Percentiles rank a stretch among this genome's conserved stretches.
These are phyloP conservation scores for Capitella teleta DNA, from an alignment of 1,140 invertebrate species.

Conservation along the genomic window DNA sequence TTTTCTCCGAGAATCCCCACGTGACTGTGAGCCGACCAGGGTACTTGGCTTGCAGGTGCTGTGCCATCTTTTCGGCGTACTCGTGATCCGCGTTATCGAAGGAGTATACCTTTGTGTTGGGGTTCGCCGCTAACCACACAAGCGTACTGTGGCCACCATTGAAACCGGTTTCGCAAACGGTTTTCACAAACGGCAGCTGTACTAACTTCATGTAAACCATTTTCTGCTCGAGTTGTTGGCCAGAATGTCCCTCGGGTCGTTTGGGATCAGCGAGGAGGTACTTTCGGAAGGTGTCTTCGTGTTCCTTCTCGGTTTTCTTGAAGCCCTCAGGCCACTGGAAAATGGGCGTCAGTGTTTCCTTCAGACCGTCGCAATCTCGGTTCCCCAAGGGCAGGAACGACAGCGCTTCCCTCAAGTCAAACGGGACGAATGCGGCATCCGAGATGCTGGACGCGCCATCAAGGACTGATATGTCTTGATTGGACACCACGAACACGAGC, in stretches of 20 bases:
- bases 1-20: not conserved
- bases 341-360: too few species aligned
- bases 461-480: too few species aligned
- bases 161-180: constrained; percentile 3
- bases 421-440: too few species aligned
- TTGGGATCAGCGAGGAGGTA: not conserved
- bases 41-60: not conserved
- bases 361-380: too few species aligned
- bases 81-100: not conserved
- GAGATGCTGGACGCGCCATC: too few species aligned
- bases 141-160: constrained; percentile 2
- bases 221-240: not conserved
- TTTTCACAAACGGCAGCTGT: not conserved
- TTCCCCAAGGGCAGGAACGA: too few species aligned
- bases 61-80: not conserved
- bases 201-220: not conserved
- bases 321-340: too few species aligned
- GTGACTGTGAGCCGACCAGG: not conserved
- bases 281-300: too few species aligned
- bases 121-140: not conserved
- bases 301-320: too few species aligned
- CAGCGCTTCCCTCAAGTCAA: too few species aligned
- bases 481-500: too few species aligned
- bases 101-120: not conserved
- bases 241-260: not conserved